A percentile compares a stretch with the other conserved stretches of the same genome.
Conservation (phyloP, 2,797 vertebrate genomes). For the Tauraco hartlaubi region DNA sequence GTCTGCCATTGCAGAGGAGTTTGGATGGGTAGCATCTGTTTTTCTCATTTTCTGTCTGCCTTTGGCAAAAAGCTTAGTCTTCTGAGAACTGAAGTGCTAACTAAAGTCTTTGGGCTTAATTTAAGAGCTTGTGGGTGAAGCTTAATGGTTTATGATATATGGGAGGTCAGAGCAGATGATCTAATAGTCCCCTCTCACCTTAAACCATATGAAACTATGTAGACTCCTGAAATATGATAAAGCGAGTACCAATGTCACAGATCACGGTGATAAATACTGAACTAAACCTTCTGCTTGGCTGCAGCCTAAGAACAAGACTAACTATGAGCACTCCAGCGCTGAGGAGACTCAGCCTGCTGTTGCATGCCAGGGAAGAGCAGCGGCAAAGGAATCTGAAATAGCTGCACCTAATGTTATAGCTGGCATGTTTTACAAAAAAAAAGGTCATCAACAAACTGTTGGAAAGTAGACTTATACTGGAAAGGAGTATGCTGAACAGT, state of each 20-base stretch:
- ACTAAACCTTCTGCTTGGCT: slow-evolving; percentile 42
- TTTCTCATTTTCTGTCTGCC: slow-evolving; percentile 51
- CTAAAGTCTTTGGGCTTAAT: slow-evolving; percentile 62
- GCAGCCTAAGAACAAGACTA: background rate
- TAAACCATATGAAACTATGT: slow-evolving; percentile 50
- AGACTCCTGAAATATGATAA: slow-evolving; percentile 46
- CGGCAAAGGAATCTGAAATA: background rate
- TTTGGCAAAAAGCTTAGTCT: slow-evolving; percentile 55
- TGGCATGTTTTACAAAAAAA: background rate
- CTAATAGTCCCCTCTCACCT: slow-evolving; percentile 62
- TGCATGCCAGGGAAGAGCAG: background rate
- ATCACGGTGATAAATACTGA: slow-evolving; percentile 40
- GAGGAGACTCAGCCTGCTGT: background rate
- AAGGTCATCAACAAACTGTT: background rate
- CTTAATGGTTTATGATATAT: slow-evolving; percentile 61
- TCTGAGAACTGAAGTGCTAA: slow-evolving; percentile 52
- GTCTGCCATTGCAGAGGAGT: slow-evolving; percentile 27
- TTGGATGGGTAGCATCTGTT: slow-evolving; percentile 51
- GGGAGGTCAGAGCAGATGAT: slow-evolving; percentile 42
- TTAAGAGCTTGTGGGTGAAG: slow-evolving; percentile 50
- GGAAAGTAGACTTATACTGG: background rate
- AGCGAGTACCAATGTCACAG: slow-evolving; percentile 12
- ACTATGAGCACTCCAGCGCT: background rate
- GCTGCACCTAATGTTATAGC: background rate
- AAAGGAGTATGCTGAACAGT: background rate